Evolutionary conservation across 2,888 invertebrate species (phyloP).

Genomic region (Cylloceria caligata): DNA sequence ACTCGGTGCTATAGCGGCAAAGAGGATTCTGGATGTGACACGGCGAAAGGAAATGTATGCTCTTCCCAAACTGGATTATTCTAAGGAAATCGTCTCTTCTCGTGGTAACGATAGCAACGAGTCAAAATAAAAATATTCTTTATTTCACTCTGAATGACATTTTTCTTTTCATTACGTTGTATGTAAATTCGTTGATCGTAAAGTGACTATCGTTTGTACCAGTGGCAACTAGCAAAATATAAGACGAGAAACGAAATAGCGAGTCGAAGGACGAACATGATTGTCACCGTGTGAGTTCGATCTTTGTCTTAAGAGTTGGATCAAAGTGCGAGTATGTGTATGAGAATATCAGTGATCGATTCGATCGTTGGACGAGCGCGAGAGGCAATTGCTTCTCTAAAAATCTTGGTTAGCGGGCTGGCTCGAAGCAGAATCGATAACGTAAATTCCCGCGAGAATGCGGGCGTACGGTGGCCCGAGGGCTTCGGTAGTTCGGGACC

Average conservation of each 20-base stretch:
- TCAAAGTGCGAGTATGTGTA: conserved; percentile 13
- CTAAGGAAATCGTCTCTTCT: not conserved
- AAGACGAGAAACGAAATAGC: conserved; percentile 51
- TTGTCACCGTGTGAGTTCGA: conserved; percentile 24
- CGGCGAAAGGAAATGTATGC: conserved; percentile 15
- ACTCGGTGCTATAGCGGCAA: conserved; percentile 44
- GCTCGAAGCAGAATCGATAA: conserved; percentile 55
- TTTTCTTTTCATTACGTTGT: not conserved
- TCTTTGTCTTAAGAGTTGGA: conserved; percentile 48
- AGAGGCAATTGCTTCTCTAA: conserved; percentile 33
- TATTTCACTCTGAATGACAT: too few species aligned
- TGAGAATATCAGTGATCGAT: conserved; percentile 38
- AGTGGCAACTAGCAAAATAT: conserved; percentile 44
- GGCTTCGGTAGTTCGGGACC: conserved; percentile 57
- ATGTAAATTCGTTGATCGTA: not conserved
- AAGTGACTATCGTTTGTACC: conserved; percentile 24
- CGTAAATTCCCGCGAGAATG: conserved; percentile 54
- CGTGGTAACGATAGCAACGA: not conserved
- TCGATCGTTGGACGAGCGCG: conserved; percentile 25
- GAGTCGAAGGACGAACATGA: conserved; percentile 27
- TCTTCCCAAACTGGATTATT: conserved; percentile 16
- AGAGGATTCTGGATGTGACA: not conserved
- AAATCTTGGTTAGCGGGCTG: conserved; percentile 21
- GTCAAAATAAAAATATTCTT: not conserved
- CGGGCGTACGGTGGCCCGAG: conserved; percentile 1